phyloP scores from a whole-genome alignment of 2,888 invertebrate species.

The Dioctria linearis region DNA sequence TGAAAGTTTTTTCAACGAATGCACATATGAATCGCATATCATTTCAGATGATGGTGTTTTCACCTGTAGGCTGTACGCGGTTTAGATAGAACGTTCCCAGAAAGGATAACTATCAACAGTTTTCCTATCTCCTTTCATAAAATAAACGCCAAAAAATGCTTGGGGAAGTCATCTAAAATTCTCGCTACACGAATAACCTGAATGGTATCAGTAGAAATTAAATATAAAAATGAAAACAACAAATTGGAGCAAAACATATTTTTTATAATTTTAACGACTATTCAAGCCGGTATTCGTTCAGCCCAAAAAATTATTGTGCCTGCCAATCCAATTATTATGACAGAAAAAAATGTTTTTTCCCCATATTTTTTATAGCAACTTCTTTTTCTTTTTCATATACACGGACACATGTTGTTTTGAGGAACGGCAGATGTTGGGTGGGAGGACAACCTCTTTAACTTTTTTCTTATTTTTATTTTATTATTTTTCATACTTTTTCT shows the following conservation, averaged over 20 bases:
- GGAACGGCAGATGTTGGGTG: not conserved
- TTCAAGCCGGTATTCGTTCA: not conserved
- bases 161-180: constrained; percentile 24
- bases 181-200: constrained; percentile 19
- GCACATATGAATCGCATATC: not conserved
- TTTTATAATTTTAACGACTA: constrained; percentile 29
- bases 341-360: constrained; percentile 31
- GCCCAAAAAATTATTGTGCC: constrained; percentile 37
- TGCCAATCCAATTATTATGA: constrained; percentile 55
- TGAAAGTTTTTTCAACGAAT: constrained; percentile 24
- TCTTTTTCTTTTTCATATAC: constrained; percentile 23
- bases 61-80: constrained; percentile 17
- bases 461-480: not conserved
- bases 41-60: constrained; percentile 11
- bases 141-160: not conserved
- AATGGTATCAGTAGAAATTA: constrained; percentile 24
- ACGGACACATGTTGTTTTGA: not conserved
- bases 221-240: constrained; percentile 23
- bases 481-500: constrained; percentile 8
- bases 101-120: constrained; percentile 21
- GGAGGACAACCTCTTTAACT: not conserved
- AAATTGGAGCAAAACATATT: constrained; percentile 28
- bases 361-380: not conserved
- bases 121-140: constrained; percentile 4
- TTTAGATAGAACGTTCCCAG: constrained; percentile 2